These are phyloP conservation scores for Meteorus colon DNA, from an alignment of 2,888 invertebrate genomes.

Conservation along the genomic window DNA sequence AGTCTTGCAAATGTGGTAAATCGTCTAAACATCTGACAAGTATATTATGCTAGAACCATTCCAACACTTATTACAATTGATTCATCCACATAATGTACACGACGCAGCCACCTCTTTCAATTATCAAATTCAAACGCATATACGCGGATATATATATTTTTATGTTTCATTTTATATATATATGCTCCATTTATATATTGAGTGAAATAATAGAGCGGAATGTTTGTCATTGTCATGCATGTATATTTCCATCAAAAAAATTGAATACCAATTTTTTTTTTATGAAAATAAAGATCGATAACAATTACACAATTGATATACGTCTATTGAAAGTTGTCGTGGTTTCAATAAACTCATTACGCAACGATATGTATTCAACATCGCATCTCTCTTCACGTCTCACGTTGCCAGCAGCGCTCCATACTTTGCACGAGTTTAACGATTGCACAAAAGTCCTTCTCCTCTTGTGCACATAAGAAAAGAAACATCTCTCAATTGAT, in stretches of 20 bases:
- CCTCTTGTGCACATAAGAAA: constrained; percentile 41
- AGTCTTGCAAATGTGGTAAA: background rate
- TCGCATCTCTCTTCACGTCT: constrained; percentile 58
- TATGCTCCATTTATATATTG: background rate
- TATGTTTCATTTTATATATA: background rate
- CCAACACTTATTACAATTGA: constrained; percentile 25
- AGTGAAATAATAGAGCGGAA: background rate
- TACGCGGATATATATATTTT: background rate
- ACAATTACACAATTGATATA: constrained; percentile 33
- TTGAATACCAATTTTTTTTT: constrained; percentile 22
- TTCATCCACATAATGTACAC: background rate
- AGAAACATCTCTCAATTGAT: constrained; percentile 13
- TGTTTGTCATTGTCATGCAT: background rate
- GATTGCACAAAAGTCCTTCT: constrained; percentile 64
- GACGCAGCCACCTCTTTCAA: background rate
- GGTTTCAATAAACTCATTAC: constrained; percentile 44
- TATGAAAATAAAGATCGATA: constrained; percentile 27
- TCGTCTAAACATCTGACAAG: constrained; percentile 19
- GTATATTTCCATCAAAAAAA: constrained; percentile 11
- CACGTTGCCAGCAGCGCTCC: constrained; percentile 62
- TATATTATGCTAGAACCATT: constrained; percentile 7
- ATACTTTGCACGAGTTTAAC: constrained; percentile 65
- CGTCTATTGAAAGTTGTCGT: constrained; percentile 33
- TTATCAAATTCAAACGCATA: background rate
- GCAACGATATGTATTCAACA: constrained; percentile 35